A percentile compares a stretch with the other conserved stretches of the same genome.
Evolutionary conservation across 2,888 invertebrate species (phyloP).

Genomic region (Campaea margaritaria): DNA sequence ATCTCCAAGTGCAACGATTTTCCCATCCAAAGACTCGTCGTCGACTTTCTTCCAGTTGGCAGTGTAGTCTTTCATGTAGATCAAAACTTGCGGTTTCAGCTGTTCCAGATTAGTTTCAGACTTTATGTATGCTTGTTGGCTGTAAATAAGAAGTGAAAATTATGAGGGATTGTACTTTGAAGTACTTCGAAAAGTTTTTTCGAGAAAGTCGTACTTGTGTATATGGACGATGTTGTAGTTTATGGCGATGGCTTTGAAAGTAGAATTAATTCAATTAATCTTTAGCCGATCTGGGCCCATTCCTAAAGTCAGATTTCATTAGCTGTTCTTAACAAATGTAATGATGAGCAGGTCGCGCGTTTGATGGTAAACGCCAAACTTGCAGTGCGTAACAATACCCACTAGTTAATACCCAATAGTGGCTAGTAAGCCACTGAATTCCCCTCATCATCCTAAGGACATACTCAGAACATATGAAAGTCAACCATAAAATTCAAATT

Average conservation of each 20-base stretch:
- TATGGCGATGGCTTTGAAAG: background rate
- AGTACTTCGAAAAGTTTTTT: background rate
- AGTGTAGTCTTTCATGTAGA: constrained; percentile 72
- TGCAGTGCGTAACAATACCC: too few relatives aligned
- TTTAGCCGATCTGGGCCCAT: too few relatives aligned
- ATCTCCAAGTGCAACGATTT: constrained; percentile 70
- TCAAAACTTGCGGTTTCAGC: constrained; percentile 57
- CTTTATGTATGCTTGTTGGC: constrained; percentile 75
- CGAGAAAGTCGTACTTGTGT: background rate
- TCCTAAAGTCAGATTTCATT: too few relatives aligned
- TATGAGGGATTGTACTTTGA: background rate
- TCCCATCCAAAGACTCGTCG: constrained; percentile 59
- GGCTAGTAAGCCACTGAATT: too few relatives aligned
- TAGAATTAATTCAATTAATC: background rate
- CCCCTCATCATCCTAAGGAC: too few relatives aligned
- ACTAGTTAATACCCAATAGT: too few relatives aligned
- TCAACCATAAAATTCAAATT: too few relatives aligned
- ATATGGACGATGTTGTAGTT: constrained; percentile 3
- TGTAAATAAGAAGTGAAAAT: constrained; percentile 40
- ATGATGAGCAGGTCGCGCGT: too few relatives aligned
- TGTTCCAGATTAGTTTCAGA: constrained; percentile 71
- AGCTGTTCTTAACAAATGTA: too few relatives aligned
- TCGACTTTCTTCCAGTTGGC: constrained; percentile 77
- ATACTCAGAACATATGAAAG: too few relatives aligned
- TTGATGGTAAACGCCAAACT: too few relatives aligned